A percentile compares a stretch with the other conserved stretches of the same genome.
Evolutionary conservation across 1,140 invertebrate genomes (phyloP).

Genomic region (Brachystomella parvula): DNA sequence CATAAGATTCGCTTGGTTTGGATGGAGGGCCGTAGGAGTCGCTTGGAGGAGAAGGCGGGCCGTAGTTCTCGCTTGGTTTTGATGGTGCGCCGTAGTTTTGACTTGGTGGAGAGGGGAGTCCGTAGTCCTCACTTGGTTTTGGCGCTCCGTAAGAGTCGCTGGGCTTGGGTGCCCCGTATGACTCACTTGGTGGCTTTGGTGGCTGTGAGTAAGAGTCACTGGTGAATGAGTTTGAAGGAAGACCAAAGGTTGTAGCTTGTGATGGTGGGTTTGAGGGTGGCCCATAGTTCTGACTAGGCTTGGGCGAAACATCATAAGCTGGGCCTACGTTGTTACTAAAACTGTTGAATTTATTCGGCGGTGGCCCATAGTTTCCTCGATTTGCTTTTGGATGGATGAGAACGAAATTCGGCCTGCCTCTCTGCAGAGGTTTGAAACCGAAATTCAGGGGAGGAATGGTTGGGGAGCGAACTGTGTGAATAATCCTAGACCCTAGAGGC

Average conservation of each 20-base stretch:
- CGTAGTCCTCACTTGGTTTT: too few relatives aligned
- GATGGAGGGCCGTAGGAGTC: neutral
- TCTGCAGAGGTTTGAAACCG: neutral
- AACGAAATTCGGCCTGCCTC: neutral
- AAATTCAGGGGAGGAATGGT: neutral
- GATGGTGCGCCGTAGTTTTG: neutral
- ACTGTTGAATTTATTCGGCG: too few relatives aligned
- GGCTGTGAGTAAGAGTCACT: too few relatives aligned
- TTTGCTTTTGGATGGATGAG: neutral
- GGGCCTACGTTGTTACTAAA: neutral
- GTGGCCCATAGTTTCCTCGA: neutral
- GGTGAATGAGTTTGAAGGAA: neutral
- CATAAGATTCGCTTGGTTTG: conserved; percentile 1
- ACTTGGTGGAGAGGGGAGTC: too few relatives aligned
- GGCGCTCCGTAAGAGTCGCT: too few relatives aligned
- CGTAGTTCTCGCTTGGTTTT: neutral
- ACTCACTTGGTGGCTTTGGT: too few relatives aligned
- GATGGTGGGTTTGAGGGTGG: neutral
- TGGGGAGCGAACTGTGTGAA: neutral
- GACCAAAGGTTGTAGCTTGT: neutral
- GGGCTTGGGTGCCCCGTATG: too few relatives aligned
- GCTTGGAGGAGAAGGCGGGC: neutral
- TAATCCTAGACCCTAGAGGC: neutral
- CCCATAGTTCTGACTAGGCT: neutral
- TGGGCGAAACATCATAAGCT: neutral